Percentiles rank a stretch among this genome's conserved stretches.
These are phyloP conservation scores for Labroides dimidiatus DNA, from an alignment of 2,797 vertebrate species.

Conservation along the genomic window DNA sequence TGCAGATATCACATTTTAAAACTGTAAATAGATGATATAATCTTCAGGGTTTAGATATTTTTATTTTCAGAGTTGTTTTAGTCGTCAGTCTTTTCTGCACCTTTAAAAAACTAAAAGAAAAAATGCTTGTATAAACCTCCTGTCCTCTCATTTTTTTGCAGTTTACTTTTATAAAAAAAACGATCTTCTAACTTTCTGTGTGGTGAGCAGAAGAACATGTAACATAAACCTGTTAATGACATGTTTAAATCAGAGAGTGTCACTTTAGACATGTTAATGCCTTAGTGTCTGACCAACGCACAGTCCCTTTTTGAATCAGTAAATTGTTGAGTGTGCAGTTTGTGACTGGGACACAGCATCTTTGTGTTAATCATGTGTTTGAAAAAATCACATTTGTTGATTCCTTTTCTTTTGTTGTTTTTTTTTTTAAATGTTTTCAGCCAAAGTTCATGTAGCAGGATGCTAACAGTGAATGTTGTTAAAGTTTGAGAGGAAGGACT, in stretches of 20 bases:
- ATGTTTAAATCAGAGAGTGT: too few relatives aligned
- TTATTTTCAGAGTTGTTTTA: neutral
- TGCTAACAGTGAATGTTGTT: constrained; percentile 2
- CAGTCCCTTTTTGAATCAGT: too few relatives aligned
- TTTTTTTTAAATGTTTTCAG: neutral
- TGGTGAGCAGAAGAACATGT: too few relatives aligned
- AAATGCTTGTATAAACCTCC: too few relatives aligned
- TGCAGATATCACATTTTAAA: neutral
- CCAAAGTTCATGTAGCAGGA: constrained; percentile 17
- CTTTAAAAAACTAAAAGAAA: neutral
- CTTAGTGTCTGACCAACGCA: too few relatives aligned
- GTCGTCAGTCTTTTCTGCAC: neutral
- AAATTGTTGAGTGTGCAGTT: neutral
- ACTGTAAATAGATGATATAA: too few relatives aligned
- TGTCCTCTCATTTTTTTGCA: too few relatives aligned
- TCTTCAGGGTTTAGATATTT: neutral
- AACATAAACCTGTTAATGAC: too few relatives aligned
- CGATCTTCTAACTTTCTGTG: too few relatives aligned
- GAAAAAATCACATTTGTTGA: neutral
- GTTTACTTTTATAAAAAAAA: too few relatives aligned
- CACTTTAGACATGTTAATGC: too few relatives aligned
- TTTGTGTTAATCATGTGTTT: too few relatives aligned
- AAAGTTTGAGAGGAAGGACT: constrained; percentile 2
- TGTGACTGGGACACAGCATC: constrained; percentile 17
- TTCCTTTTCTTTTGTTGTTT: constrained; percentile 7